Conservation (phyloP, 1,140 invertebrate genomes). For the Drosophila bocqueti region DNA sequence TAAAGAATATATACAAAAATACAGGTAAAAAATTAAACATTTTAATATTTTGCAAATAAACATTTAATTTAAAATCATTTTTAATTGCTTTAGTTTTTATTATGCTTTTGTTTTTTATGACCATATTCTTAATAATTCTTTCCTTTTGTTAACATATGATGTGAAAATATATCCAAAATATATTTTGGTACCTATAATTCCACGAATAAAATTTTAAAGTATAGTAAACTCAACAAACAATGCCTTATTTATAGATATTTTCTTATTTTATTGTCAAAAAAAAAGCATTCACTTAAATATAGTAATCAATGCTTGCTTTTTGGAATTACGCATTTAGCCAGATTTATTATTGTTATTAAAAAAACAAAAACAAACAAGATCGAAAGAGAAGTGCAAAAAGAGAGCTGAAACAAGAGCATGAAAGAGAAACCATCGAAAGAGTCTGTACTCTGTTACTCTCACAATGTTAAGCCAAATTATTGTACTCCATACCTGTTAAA, state of each 20-base stretch:
- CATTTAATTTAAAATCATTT: no score
- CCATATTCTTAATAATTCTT: no score
- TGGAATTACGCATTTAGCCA: conserved; percentile 35
- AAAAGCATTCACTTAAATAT: neutral
- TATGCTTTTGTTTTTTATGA: neutral
- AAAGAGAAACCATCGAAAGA: neutral
- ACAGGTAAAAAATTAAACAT: neutral
- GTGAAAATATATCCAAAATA: neutral
- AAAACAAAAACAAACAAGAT: conserved; percentile 22
- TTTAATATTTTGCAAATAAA: no score
- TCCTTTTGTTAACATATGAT: no score
- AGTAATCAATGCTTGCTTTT: conserved; percentile 23
- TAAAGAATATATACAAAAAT: neutral
- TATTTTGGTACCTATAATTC: neutral
- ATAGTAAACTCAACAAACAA: neutral
- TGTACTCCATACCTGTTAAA: no score
- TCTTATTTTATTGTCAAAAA: neutral
- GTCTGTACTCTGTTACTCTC: neutral
- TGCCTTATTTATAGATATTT: neutral
- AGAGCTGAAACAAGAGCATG: neutral
- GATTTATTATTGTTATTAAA: conserved; percentile 12
- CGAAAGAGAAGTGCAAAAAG: conserved; percentile 2
- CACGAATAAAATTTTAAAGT: neutral
- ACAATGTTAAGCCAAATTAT: neutral
- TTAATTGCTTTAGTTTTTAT: no score